Conservation (phyloP, 2,797 vertebrate species). For the Aulostomus chinensis region DNA sequence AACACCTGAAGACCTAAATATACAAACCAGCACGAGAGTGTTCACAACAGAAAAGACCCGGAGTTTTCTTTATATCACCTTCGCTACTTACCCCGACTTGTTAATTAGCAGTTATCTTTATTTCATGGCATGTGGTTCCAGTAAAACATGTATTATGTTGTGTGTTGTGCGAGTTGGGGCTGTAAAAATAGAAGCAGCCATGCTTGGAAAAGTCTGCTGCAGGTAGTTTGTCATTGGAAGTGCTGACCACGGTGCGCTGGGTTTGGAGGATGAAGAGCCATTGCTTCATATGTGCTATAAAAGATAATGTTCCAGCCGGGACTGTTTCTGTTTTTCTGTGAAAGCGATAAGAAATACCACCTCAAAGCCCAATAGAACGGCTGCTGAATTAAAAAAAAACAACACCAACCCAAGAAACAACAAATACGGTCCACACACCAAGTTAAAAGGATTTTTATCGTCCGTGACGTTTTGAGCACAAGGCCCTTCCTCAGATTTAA, state of each 20-base stretch:
- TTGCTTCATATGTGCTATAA: constrained; percentile 24
- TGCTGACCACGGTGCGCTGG: neutral
- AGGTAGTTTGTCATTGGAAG: neutral
- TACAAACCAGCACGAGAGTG: constrained; percentile 2
- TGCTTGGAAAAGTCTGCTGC: neutral
- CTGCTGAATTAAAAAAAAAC: no score
- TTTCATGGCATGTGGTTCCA: neutral
- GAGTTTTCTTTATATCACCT: no score
- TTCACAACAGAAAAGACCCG: neutral
- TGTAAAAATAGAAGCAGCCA: neutral
- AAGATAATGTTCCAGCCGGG: constrained; percentile 11
- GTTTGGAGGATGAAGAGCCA: constrained; percentile 10
- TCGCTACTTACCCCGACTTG: no score
- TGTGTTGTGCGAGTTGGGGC: neutral
- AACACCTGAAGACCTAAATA: constrained; percentile 5
- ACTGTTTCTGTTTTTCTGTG: constrained; percentile 14
- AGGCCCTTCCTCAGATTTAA: no score
- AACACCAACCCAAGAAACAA: no score
- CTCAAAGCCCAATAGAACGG: no score
- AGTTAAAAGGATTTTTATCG: no score
- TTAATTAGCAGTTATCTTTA: neutral
- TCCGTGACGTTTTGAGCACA: no score
- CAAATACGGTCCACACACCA: no score
- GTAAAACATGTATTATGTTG: neutral
- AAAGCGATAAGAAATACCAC: no score